Conservation (phyloP, 2,113 vertebrate species). For the Ellobius talpinus region DNA sequence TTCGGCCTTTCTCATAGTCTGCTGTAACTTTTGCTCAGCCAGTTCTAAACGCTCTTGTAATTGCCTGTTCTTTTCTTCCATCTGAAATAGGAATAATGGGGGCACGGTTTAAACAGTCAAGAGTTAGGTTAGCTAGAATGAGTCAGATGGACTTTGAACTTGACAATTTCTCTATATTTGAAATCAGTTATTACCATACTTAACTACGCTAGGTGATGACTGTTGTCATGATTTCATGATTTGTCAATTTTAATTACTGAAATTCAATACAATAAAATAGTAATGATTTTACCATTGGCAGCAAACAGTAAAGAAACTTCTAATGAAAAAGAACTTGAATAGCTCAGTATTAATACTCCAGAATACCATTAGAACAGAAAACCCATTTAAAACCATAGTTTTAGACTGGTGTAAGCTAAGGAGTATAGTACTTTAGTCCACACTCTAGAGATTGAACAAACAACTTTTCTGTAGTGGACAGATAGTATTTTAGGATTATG, state of each 20-base stretch:
- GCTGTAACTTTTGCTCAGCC: conserved; percentile 98
- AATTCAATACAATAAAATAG: neutral
- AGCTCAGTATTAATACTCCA: neutral
- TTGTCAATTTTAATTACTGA: neutral
- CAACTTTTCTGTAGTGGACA: neutral
- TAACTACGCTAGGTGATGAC: neutral
- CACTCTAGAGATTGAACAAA: neutral
- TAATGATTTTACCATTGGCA: neutral
- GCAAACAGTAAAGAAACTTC: neutral
- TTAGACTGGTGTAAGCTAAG: neutral
- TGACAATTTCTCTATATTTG: neutral
- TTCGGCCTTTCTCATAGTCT: conserved; percentile 99
- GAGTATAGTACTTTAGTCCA: neutral
- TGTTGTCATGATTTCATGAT: neutral
- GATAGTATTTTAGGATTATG: neutral
- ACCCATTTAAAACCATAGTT: neutral
- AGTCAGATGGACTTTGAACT: neutral
- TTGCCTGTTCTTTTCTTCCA: conserved; percentile 99
- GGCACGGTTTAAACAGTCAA: neutral
- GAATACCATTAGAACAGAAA: neutral
- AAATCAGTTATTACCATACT: neutral
- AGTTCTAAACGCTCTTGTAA: conserved; percentile 97
- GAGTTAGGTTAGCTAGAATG: neutral
- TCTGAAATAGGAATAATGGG: conserved; percentile 84
- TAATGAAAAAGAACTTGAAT: conserved; percentile 2